Percentiles rank a stretch among this genome's conserved stretches.
Evolutionary conservation across 2,888 invertebrate genomes (phyloP).

Genomic region (Parnassius smintheus): DNA sequence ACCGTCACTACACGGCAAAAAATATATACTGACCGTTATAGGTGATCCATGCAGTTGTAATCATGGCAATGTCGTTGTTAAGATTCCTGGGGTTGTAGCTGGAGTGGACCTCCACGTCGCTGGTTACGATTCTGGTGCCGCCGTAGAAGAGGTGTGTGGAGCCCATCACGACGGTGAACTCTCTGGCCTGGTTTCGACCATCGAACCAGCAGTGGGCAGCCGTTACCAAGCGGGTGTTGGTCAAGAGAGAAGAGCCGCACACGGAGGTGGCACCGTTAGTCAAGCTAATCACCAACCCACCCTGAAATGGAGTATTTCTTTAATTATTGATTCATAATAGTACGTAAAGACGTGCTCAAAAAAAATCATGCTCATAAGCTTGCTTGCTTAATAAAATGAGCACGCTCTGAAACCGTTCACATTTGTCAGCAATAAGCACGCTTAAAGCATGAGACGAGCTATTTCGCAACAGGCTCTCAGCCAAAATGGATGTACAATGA

Average conservation of each 20-base stretch:
- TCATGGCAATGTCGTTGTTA: conserved; percentile 44
- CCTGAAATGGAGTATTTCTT: conserved; percentile 30
- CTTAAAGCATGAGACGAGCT: too few species aligned
- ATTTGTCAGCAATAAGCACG: too few species aligned
- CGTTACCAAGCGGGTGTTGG: conserved; percentile 38
- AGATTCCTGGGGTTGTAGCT: conserved; percentile 37
- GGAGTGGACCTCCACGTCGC: conserved; percentile 38
- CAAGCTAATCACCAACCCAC: conserved; percentile 40
- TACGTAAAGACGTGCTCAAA: too few species aligned
- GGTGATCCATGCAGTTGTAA: conserved; percentile 33
- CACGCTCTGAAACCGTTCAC: too few species aligned
- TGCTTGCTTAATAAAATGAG: too few species aligned
- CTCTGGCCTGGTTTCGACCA: conserved; percentile 37
- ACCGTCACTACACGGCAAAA: too few species aligned
- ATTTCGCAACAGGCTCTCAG: too few species aligned
- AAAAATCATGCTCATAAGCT: too few species aligned
- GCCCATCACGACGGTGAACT: conserved; percentile 41
- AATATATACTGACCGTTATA: conserved; percentile 36
- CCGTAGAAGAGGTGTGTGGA: conserved; percentile 39
- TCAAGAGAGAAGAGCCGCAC: conserved; percentile 42
- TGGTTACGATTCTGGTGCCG: conserved; percentile 38
- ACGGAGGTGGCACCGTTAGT: conserved; percentile 37
- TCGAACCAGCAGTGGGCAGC: conserved; percentile 48
- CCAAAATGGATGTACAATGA: too few species aligned
- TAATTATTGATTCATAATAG: too few species aligned